These are phyloP conservation scores for Ormyrus rosae DNA, from an alignment of 2,888 invertebrate species.

Conservation along the genomic window DNA sequence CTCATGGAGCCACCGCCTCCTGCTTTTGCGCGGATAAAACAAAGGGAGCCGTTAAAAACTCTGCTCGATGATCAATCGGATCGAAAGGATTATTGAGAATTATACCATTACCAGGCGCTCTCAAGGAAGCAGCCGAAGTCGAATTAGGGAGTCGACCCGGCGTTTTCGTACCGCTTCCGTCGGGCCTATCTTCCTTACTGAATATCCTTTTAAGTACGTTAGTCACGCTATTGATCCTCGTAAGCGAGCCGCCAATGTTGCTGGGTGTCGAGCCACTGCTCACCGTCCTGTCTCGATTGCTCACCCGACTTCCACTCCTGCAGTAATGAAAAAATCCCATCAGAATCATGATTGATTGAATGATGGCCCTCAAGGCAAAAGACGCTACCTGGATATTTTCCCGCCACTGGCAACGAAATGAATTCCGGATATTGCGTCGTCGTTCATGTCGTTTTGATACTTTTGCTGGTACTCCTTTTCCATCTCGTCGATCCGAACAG, in stretches of 20 bases:
- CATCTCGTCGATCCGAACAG: constrained; percentile 86
- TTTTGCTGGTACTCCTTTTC: constrained; percentile 71
- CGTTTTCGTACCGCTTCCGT: constrained; percentile 75
- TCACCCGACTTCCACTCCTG: constrained; percentile 72
- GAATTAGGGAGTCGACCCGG: constrained; percentile 76
- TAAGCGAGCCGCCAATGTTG: constrained; percentile 78
- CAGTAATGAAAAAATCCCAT: neutral
- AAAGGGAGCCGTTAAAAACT: neutral
- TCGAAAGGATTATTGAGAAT: neutral
- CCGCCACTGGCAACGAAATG: constrained; percentile 81
- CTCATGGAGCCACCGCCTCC: constrained; percentile 66
- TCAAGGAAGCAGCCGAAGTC: constrained; percentile 69
- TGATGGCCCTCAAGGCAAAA: no score
- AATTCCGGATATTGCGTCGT: constrained; percentile 85
- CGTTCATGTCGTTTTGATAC: constrained; percentile 71
- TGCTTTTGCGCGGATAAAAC: neutral
- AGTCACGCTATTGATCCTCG: constrained; percentile 86
- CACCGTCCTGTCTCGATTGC: constrained; percentile 68
- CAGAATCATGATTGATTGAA: neutral
- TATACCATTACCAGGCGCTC: constrained; percentile 57
- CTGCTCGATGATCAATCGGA: neutral
- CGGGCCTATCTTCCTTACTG: constrained; percentile 83
- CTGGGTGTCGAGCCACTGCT: constrained; percentile 71
- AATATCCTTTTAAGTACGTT: constrained; percentile 87
- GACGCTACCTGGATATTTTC: constrained; percentile 70